These are phyloP conservation scores for Nephrotoma guestfalica DNA, from an alignment of 2,888 invertebrate genomes.

Conservation along the genomic window DNA sequence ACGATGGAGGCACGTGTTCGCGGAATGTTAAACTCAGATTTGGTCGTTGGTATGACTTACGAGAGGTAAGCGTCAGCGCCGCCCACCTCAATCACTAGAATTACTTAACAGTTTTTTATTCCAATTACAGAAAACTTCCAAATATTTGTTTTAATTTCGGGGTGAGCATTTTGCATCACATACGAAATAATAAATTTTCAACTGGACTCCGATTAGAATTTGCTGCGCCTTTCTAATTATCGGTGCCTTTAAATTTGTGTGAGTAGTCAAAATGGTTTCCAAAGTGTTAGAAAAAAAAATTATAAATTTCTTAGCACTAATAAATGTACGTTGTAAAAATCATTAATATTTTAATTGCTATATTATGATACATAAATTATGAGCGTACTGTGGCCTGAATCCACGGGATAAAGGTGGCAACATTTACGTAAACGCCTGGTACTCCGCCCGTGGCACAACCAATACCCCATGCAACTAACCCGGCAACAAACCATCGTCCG, in stretches of 20 bases:
- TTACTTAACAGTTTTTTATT: neutral
- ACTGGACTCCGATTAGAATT: slow-evolving; percentile 27
- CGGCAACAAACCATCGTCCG: slow-evolving; percentile 32
- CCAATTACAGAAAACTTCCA: slow-evolving; percentile 19
- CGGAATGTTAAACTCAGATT: slow-evolving; percentile 28
- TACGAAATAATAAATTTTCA: slow-evolving; percentile 26
- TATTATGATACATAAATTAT: neutral
- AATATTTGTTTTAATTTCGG: slow-evolving; percentile 24
- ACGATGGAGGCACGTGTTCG: slow-evolving; percentile 23
- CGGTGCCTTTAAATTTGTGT: neutral
- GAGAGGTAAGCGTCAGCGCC: slow-evolving; percentile 19
- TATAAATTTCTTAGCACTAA: neutral
- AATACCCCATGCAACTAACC: slow-evolving; percentile 40
- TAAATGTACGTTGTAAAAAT: neutral
- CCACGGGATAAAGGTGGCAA: slow-evolving; percentile 52
- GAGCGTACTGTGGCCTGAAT: slow-evolving; percentile 34
- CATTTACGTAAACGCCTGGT: slow-evolving; percentile 65
- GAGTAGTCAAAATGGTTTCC: slow-evolving; percentile 12
- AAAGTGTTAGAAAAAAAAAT: slow-evolving; percentile 1
- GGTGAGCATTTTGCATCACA: slow-evolving; percentile 24
- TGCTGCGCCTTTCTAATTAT: slow-evolving; percentile 22
- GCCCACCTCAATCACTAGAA: neutral
- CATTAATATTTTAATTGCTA: neutral
- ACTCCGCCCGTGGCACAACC: slow-evolving; percentile 50
- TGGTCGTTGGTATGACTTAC: slow-evolving; percentile 28